These are phyloP conservation scores for Aptenodytes forsteri DNA, from an alignment of 2,113 vertebrate species.

Conservation along the genomic window DNA sequence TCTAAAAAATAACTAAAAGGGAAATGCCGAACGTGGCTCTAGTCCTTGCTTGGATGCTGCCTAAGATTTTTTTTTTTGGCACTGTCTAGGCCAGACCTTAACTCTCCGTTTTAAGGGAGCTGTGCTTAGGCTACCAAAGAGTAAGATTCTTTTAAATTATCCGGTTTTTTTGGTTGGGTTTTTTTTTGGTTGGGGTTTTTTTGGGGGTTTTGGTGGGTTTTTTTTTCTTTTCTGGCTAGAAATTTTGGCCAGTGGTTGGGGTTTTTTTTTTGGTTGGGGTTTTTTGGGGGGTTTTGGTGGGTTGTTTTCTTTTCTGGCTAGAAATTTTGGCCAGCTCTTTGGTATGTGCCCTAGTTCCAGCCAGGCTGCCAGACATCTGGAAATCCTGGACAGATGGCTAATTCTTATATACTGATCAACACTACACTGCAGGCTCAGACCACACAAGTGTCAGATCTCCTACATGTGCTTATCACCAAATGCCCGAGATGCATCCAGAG, in stretches of 20 bases:
- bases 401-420: not conserved
- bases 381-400: not conserved
- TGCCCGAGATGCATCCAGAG: not conserved
- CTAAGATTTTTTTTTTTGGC: not conserved
- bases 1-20: not conserved
- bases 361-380: slow-evolving; percentile 54
- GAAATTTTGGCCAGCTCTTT: not conserved
- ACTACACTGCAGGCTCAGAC: not conserved
- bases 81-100: not conserved
- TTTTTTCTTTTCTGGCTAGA: not conserved
- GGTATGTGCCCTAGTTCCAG: not conserved
- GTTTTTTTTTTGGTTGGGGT: not conserved
- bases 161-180: accelerated
- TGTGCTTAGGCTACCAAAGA: not conserved
- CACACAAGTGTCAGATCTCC: not conserved
- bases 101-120: not conserved
- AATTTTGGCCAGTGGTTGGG: not conserved
- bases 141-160: not conserved
- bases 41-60: not conserved
- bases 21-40: not conserved
- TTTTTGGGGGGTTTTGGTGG: not conserved
- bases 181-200: not conserved
- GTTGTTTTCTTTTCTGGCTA: not conserved
- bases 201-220: not conserved
- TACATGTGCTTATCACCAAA: not conserved